Base-by-base conservation (phyloP, 2,888 invertebrate genomes). In the Trichopoda pennipes region DNA sequence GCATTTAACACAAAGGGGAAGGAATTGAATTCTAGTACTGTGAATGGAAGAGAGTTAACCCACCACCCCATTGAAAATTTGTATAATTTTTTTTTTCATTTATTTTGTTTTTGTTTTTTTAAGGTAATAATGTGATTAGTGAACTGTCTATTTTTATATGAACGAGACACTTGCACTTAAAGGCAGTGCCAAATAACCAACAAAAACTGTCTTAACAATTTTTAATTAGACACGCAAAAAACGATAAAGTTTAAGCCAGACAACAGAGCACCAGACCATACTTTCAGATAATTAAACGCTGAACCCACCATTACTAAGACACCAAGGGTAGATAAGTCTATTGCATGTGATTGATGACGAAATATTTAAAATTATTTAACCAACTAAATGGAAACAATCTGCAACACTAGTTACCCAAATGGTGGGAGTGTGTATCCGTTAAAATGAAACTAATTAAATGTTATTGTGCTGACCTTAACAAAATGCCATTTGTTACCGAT, bases 381-480 rank as follows among this genome's bases (percentile, higher is more conserved):
- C 69, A 77, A 68, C 77, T 56, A 42, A 70, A 77, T 56, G 56
- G 35, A 77, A 77, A 77, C 77, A 63, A 55, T 77, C 53, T 70
- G 55, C 63, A 17, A 63, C 55, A 17, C 47, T 47, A 69, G 16
- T 35, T 69, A 10, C 10, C 8, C 16, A 4, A 17, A 19, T 47
- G 47, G 32, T 55, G 21, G 10, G n/a, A 19, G n/a, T 21, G 47
- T 28, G 23, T 17, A 19, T 42, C 42, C 63, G 56, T 49, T 49
- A n/a, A 60, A 68, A 66, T 70, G 44, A 64, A 82, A 82, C 82
- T 82, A 82, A 82, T 82, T 82, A 82, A 82, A 82, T 72, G 58
- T 51, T 55, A 82, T 79, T 82, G 53, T 79, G 82, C 82, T 82
- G 82, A 82, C 82, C 82, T 82, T 82, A 82, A 79, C 82, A 79